Percentiles rank a stretch among this genome's conserved stretches.
These are phyloP conservation scores for Schizopygopsis malacanthus DNA, from an alignment of 2,797 vertebrate genomes.

Conservation along the genomic window DNA sequence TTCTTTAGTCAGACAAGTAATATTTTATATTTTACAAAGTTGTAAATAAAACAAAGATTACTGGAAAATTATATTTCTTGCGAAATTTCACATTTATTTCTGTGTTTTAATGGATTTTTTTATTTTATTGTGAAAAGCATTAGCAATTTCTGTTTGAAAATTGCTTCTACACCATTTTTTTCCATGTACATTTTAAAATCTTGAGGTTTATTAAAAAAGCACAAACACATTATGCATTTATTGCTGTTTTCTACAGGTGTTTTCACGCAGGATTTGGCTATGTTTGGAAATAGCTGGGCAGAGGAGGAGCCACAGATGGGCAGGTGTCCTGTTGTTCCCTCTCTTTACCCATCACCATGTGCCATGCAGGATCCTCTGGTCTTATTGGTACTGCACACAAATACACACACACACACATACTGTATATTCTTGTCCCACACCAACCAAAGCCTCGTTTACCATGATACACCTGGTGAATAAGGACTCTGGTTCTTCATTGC, in stretches of 20 bases:
- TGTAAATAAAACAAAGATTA: neutral
- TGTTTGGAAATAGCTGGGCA: conserved; percentile 94
- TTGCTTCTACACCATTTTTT: neutral
- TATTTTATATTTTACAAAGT: neutral
- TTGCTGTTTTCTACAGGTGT: conserved; percentile 76
- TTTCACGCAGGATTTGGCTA: conserved; percentile 85
- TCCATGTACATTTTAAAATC: neutral
- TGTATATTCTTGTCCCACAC: neutral
- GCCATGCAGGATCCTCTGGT: conserved; percentile 73
- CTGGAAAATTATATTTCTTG: neutral
- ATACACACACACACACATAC: neutral
- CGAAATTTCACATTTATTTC: neutral
- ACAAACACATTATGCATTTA: neutral
- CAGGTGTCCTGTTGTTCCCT: conserved; percentile 66
- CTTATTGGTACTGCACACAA: conserved; percentile 77
- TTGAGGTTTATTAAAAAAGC: neutral
- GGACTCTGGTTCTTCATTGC: conserved; percentile 56
- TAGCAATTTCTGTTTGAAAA: neutral
- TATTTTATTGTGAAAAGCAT: neutral
- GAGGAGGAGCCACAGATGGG: conserved; percentile 80
- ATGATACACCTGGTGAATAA: conserved; percentile 9
- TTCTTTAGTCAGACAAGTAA: neutral
- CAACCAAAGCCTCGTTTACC: neutral
- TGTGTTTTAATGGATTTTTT: neutral
- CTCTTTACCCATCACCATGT: conserved; percentile 84